A percentile compares a stretch with the other conserved stretches of the same genome.
Evolutionary conservation across 64 coral and sea anemone genomes (phyloP).

Genomic region (Montipora capricornis): DNA sequence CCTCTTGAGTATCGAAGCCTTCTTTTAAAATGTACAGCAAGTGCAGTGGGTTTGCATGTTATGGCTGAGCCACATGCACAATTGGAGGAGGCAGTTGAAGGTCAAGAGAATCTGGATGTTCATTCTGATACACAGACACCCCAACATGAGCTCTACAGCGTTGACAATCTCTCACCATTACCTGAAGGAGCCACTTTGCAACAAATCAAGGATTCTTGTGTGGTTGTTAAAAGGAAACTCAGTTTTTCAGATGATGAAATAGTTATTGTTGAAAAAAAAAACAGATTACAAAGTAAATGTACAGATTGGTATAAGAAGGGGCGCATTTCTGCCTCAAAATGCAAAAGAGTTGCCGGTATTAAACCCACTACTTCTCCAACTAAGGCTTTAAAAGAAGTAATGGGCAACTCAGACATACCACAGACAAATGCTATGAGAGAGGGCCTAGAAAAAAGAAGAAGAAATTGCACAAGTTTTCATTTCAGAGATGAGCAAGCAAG

Average conservation of each 20-base stretch:
- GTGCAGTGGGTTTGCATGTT: slow-evolving; percentile 8
- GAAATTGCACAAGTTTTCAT: neutral
- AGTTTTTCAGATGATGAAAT: slow-evolving; percentile 12
- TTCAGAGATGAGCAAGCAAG: slow-evolving; percentile 3
- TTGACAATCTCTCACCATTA: too few species aligned
- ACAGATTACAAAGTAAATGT: too few species aligned
- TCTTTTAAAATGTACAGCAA: too few species aligned
- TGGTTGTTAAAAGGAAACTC: slow-evolving; percentile 53
- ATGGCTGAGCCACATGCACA: slow-evolving; percentile 4
- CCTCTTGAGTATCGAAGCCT: neutral
- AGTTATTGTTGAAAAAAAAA: too few species aligned
- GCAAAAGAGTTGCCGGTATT: slow-evolving; percentile 35
- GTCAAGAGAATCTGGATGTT: too few species aligned
- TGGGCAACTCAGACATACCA: neutral
- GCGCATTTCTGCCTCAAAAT: slow-evolving; percentile 1
- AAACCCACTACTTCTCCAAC: neutral
- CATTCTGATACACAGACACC: too few species aligned
- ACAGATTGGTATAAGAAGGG: too few species aligned
- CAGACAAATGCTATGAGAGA: slow-evolving; percentile 50
- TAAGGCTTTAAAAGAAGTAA: too few species aligned
- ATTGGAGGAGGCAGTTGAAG: too few species aligned
- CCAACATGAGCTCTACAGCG: too few species aligned
- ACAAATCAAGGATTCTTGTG: slow-evolving; percentile 23
- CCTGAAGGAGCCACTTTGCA: neutral
- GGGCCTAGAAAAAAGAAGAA: slow-evolving; percentile 41